Evolutionary conservation across 2,888 invertebrate genomes (phyloP).

Genomic region (Liodrosophila aerea): DNA sequence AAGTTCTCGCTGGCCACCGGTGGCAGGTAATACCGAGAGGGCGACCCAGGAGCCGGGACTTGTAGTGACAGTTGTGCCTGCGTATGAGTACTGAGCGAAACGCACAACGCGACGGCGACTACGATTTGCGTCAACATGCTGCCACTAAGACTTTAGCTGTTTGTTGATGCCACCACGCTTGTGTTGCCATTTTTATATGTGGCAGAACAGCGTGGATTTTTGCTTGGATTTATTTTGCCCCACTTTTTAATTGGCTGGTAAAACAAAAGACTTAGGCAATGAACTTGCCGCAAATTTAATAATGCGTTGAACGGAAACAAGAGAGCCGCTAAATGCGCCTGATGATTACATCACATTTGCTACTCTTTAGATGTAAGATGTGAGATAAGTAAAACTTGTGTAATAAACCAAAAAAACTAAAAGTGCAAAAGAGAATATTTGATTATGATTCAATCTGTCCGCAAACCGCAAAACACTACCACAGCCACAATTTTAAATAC

Average conservation of each 20-base stretch:
- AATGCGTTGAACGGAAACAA: constrained; percentile 45
- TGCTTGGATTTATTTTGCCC: constrained; percentile 11
- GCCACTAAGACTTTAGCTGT: too few species aligned
- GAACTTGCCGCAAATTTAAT: constrained; percentile 58
- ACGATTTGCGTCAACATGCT: constrained; percentile 29
- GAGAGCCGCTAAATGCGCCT: background rate
- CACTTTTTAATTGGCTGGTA: constrained; percentile 38
- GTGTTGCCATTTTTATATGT: constrained; percentile 27
- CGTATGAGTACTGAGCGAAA: constrained; percentile 12
- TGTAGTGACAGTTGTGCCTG: background rate
- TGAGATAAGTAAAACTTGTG: too few species aligned
- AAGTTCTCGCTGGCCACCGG: constrained; percentile 21
- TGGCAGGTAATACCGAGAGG: constrained; percentile 49
- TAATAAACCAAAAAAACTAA: too few species aligned
- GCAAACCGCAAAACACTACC: too few species aligned
- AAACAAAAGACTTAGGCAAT: constrained; percentile 73
- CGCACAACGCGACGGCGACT: constrained; percentile 10
- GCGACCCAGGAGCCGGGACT: too few species aligned
- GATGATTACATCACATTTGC: constrained; percentile 11
- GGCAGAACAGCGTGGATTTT: constrained; percentile 16
- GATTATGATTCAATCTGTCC: too few species aligned
- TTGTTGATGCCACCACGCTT: constrained; percentile 23
- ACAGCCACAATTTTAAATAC: too few species aligned
- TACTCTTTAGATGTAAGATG: constrained; percentile 14
- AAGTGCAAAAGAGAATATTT: too few species aligned